phyloP scores from a whole-genome alignment of 2,797 vertebrate species.

The Linurgus olivaceus region DNA sequence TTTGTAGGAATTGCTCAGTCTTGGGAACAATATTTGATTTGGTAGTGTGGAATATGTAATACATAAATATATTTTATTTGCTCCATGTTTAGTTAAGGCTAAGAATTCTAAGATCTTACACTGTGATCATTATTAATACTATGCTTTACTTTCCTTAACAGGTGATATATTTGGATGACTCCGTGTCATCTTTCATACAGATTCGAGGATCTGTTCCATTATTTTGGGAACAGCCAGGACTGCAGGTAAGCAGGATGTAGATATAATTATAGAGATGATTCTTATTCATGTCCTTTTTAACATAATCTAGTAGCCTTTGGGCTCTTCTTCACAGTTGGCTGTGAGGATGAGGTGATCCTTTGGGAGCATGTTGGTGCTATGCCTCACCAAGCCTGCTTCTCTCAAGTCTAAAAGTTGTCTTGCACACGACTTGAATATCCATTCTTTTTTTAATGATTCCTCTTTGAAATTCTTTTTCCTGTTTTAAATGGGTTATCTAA shows the following conservation, averaged over 20 bases:
- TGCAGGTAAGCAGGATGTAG: conserved; percentile 83
- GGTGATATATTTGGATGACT: conserved; percentile 95
- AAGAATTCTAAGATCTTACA: background rate
- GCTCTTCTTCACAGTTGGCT: background rate
- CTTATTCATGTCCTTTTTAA: background rate
- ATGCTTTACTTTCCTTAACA: conserved; percentile 39
- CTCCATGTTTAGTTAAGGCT: background rate
- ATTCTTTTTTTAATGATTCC: background rate
- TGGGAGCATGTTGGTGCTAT: background rate
- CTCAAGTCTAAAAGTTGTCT: background rate
- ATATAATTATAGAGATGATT: background rate
- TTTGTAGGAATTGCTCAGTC: background rate
- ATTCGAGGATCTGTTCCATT: conserved; percentile 95
- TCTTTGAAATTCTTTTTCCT: background rate
- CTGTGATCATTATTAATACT: background rate
- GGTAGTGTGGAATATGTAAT: background rate
- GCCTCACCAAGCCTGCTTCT: background rate
- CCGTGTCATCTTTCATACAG: conserved; percentile 95
- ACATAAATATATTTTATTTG: background rate
- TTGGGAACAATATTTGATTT: background rate
- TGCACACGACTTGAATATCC: background rate
- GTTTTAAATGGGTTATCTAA: background rate
- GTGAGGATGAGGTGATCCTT: background rate
- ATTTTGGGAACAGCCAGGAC: conserved; percentile 98
- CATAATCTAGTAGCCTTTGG: background rate